Base-by-base conservation (phyloP, 1,140 invertebrate genomes). In the Magallana gigas region DNA sequence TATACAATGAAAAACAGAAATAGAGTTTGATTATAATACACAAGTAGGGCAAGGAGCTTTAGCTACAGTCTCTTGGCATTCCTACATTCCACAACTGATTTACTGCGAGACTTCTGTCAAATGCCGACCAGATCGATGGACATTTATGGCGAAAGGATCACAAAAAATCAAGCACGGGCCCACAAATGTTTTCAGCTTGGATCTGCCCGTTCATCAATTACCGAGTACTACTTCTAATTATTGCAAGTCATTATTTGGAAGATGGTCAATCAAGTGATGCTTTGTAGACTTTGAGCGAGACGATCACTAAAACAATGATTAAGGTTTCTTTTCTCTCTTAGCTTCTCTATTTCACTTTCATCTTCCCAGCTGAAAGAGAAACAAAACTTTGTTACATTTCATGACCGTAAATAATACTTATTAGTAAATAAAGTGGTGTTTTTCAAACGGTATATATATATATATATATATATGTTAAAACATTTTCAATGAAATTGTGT, bases 201-300 rank as follows among this genome's bases (percentile, higher is more conserved):
- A 76, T 29, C 18, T 76, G 23, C 23, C 14, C 36, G 23, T 76
- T 29, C 8, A 9, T 76, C 68, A 76, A 29, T 16, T 62, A 12
- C 14, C n/a, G 60, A 62, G 60, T 16, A 62, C n/a, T n/a, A 62
- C 18, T 36, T 36, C 29, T 76, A 76, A 76, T 76, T 12, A 76
- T 76, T 76, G 68, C 68, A 76, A 76, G 68, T 76, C 23, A 76
- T 76, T 76, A 23, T 76, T 29, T 76, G 23, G 68, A 76, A 76
- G 68, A 76, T 23, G 29, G n/a, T 71, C 6, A 5, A 18, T 71
- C 11, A 11, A 1, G 36, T 48, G 11, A 7, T 29, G 18, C 8
- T 76, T 76, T 76, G 68, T 76, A 76, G 68, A 76, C 23, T 76
- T 23, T 29, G 36, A 48, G 36, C 36, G 36, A 48, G 68, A 29